A percentile compares a stretch with the other conserved stretches of the same genome.
Evolutionary conservation across 2,113 vertebrate genomes (phyloP).

Genomic region (Xyliphius kryptos): DNA sequence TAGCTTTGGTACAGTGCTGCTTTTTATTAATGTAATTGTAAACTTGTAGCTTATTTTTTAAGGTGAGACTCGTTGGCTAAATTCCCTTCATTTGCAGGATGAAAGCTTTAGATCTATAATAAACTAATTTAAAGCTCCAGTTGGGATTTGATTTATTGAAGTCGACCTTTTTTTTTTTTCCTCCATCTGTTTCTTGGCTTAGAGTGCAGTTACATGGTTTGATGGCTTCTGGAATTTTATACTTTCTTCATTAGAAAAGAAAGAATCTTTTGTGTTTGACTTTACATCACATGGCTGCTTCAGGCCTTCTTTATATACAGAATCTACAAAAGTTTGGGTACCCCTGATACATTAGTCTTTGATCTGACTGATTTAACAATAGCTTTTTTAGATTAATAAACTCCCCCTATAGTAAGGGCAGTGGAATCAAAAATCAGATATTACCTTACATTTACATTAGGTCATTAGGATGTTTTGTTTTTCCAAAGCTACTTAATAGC

Average conservation of each 20-base stretch:
- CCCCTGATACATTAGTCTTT: no score
- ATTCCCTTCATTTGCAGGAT: neutral
- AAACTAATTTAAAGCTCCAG: neutral
- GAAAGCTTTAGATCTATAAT: neutral
- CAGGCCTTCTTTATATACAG: neutral
- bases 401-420: no score
- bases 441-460: no score
- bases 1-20: neutral
- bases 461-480: no score
- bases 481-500: no score
- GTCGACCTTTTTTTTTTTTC: neutral
- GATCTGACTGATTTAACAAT: no score
- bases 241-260: slow-evolving; percentile 9
- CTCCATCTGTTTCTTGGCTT: neutral
- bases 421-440: no score
- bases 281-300: neutral
- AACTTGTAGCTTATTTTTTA: neutral
- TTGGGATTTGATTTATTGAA: neutral
- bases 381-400: no score
- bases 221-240: slow-evolving; percentile 20
- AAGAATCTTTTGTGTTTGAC: slow-evolving; percentile 26
- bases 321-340: no score
- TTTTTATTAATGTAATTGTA: neutral
- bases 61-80: neutral
- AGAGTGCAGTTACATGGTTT: slow-evolving; percentile 4